Base-by-base conservation (phyloP, 2,797 vertebrate genomes). In the Peromyscus nudipes region DNA sequence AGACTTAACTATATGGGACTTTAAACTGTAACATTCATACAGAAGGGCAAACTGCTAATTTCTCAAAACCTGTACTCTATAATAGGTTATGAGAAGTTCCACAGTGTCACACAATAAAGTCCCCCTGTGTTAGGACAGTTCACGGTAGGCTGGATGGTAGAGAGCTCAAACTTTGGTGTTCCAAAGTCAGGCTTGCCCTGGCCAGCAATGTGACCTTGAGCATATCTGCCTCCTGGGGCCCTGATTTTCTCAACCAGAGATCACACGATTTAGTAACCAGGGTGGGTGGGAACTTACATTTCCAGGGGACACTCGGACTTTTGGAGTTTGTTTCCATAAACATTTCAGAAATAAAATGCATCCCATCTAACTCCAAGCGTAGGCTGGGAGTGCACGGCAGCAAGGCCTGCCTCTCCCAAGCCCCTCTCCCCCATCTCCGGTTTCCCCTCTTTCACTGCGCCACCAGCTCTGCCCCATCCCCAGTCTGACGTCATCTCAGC, bases 401-500 rank as follows among this genome's bases (percentile, higher is more conserved):
- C 6, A 43, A 52, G 0, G 8, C 34, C 14, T 43, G 55, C 37
- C 55, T 11, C 5, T 21, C 23, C 29, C 11, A 8, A 4, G 3
- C 5, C 10, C 27, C 37, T 40, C 46, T 43, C 46, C 7, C n/a
- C 40, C 64, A 75, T 25, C 57, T 83, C 16, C 46, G 8, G n/a
- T 11, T 37, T 75, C 76, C 69, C 91, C 34, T 52, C 52, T 40
- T n/a, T 60, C 57, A 21, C 60, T 23, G 75, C 14, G 55, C n/a
- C 17, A n/a, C 57, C 23, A 23, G 82, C 64, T 86, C 64, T 40
- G 57, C 49, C 89, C 4, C 7, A 14, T n/a, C 85, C 91, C 34
- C n/a, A 16, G 69, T 8, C 82, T 93, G 93, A 80, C 60, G 83
- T 96, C 83, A 86, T 79, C 96, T 90, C 17, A 89, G 76, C n/a